Evolutionary conservation across 1,140 invertebrate genomes (phyloP).

Genomic region (Sarcophaga bullata): DNA sequence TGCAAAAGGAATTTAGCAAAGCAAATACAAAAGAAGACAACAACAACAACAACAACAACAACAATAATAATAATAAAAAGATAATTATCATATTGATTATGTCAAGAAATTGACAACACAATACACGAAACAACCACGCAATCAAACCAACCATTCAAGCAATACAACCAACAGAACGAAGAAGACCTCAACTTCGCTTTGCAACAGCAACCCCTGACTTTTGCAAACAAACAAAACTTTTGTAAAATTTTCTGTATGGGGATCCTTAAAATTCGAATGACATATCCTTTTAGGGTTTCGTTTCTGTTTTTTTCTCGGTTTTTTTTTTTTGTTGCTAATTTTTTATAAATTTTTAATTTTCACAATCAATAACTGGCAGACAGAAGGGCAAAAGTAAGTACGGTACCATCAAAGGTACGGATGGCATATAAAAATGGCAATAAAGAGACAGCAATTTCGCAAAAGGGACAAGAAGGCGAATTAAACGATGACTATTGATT

Average conservation of each 20-base stretch:
- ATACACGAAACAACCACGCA: too few species aligned
- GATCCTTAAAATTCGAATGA: not conserved
- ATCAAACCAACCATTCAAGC: too few species aligned
- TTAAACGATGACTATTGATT: not conserved
- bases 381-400: constrained; percentile 22
- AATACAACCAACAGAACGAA: not conserved
- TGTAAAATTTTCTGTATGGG: not conserved
- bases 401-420: not conserved
- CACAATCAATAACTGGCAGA: not conserved
- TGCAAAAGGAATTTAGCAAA: too few species aligned
- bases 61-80: not conserved
- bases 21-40: too few species aligned
- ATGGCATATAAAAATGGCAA: too few species aligned
- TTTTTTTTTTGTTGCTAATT: not conserved
- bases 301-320: too few species aligned
- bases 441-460: not conserved
- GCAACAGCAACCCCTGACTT: not conserved
- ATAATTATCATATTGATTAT: constrained; percentile 25
- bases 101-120: constrained; percentile 1
- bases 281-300: not conserved
- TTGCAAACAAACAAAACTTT: not conserved
- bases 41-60: not conserved
- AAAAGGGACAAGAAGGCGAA: not conserved
- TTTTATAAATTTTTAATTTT: not conserved
- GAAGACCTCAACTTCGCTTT: not conserved